Evolutionary conservation across 2,888 invertebrate species (phyloP).

Genomic region (Himalopsyche japonica): DNA sequence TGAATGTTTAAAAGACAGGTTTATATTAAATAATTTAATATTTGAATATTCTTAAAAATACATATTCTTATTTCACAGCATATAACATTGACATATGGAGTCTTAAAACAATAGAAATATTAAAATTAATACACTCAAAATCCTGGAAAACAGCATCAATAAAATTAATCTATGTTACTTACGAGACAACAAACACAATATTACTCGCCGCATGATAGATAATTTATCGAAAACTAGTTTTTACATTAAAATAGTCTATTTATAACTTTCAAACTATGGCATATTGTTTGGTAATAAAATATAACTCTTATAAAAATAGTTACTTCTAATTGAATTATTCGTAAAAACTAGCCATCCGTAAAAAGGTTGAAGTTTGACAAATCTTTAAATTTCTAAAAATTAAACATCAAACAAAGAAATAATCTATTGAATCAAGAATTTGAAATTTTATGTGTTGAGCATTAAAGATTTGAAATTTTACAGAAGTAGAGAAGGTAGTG

Average conservation of each 20-base stretch:
- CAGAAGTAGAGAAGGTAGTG: no score
- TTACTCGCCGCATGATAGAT: neutral
- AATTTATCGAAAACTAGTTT: neutral
- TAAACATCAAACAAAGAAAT: no score
- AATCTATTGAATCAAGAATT: no score
- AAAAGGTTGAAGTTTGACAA: neutral
- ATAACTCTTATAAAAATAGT: neutral
- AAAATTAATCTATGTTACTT: neutral
- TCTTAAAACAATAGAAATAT: neutral
- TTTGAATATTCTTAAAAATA: constrained; percentile 2
- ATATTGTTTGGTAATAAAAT: neutral
- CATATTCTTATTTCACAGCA: constrained; percentile 4
- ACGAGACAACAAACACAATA: neutral
- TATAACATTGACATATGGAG: constrained; percentile 3
- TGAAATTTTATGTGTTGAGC: no score
- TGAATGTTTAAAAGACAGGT: no score
- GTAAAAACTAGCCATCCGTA: neutral
- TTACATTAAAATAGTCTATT: neutral
- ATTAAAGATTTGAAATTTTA: no score
- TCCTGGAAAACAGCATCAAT: neutral
- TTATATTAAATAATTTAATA: neutral
- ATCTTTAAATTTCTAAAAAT: no score
- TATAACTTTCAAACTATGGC: neutral
- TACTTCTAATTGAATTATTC: neutral
- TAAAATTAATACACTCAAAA: neutral